These are phyloP conservation scores for Drosophila cognata DNA, from an alignment of 2,888 invertebrate species.

Conservation along the genomic window DNA sequence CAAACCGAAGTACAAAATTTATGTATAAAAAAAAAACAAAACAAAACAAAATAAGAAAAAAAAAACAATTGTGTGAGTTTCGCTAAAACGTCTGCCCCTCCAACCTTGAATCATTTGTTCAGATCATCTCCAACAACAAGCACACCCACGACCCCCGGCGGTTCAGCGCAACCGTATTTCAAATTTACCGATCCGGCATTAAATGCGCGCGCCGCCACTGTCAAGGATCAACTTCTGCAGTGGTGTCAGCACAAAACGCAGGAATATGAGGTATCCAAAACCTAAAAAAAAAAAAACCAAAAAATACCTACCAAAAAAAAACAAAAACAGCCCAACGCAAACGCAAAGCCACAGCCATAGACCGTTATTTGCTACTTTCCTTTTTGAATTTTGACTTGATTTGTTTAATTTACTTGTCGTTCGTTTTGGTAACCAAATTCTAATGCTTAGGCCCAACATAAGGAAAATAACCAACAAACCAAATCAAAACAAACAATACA, in stretches of 20 bases:
- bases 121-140: constrained; percentile 91
- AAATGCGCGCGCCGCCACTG: constrained; percentile 95
- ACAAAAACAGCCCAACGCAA: constrained; percentile 41
- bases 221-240: constrained; percentile 97
- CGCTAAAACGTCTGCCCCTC: constrained; percentile 84
- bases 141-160: constrained; percentile 86
- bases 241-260: constrained; percentile 99
- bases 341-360: constrained; percentile 55
- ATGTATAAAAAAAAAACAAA: constrained; percentile 26
- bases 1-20: constrained; percentile 42
- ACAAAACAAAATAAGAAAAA: constrained; percentile 24
- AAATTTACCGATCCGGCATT: constrained; percentile 96
- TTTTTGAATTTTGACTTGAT: constrained; percentile 29
- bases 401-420: constrained; percentile 46
- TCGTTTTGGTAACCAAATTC: constrained; percentile 49
- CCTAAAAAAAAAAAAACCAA: constrained; percentile 49
- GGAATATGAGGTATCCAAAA: constrained; percentile 95
- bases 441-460: constrained; percentile 51
- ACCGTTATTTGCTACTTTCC: constrained; percentile 42
- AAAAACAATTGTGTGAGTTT: constrained; percentile 71
- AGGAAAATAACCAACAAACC: constrained; percentile 33
- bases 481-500: constrained; percentile 23
- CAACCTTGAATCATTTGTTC: constrained; percentile 83
- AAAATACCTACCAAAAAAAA: constrained; percentile 32
- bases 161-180: constrained; percentile 91